Percentiles rank a stretch among this genome's conserved stretches.
Evolutionary conservation across 1,140 invertebrate species (phyloP).

Genomic region (Capitella teleta): DNA sequence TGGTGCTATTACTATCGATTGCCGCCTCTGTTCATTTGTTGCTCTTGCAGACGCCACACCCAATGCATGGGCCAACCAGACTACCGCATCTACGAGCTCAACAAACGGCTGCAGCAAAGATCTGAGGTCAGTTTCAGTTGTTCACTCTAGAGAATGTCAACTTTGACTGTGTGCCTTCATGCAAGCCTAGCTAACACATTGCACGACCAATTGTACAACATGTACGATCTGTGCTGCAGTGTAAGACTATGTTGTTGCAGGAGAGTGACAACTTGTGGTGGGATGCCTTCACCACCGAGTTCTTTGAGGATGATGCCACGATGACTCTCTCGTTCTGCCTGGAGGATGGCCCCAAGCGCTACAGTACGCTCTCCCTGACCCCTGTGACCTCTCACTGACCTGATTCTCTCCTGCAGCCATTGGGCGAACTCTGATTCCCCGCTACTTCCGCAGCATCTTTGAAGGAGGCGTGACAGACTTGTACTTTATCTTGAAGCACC

Average conservation of each 20-base stretch:
- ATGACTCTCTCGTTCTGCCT: constrained; percentile 91
- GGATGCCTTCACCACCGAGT: constrained; percentile 97
- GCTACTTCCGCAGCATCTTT: constrained; percentile 98
- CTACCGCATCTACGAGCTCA: constrained; percentile 92
- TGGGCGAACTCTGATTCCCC: constrained; percentile 90
- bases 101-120: constrained; percentile 89
- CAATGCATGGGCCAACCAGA: constrained; percentile 90
- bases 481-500: constrained; percentile 91
- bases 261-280: constrained; percentile 98
- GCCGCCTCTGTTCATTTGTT: too few relatives aligned
- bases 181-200: too few relatives aligned
- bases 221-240: neutral
- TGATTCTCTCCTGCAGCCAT: constrained; percentile 59
- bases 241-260: constrained; percentile 47
- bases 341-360: constrained; percentile 96
- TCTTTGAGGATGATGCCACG: constrained; percentile 97
- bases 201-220: too few relatives aligned
- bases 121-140: constrained; percentile 69
- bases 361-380: constrained; percentile 74
- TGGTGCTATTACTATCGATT: too few relatives aligned
- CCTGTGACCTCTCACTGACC: neutral
- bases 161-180: too few relatives aligned
- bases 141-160: too few relatives aligned
- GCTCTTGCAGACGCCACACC: constrained; percentile 65
- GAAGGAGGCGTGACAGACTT: constrained; percentile 96